Base-by-base conservation (phyloP, 2,888 invertebrate species). In the Rapana venosa region DNA sequence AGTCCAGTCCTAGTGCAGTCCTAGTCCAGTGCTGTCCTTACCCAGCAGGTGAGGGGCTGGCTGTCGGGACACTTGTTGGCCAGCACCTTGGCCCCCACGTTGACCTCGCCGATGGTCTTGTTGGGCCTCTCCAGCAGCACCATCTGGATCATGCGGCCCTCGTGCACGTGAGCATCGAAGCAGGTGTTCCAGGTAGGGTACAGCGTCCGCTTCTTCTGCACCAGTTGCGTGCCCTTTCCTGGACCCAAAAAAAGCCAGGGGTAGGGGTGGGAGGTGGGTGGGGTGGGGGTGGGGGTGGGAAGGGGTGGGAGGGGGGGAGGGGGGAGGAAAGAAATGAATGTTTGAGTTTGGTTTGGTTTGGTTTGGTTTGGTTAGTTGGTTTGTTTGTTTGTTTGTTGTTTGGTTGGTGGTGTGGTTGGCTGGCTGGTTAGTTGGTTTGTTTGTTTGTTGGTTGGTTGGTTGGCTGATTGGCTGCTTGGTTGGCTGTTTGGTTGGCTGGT, bases 181-280 rank as follows among this genome's bases (percentile, higher is more conserved):
- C 96, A 96, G 66, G 96, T 96, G 92, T 96, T 96, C 96, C 96
- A 96, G 90, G 96, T 96, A 1, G 96, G 96, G 91, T 96, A 96
- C 86, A 96, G 95, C 15, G 97, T 97, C 93, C 96, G 96, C 94
- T 97, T 96, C 92, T 96, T 96, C 93, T 97, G 97, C 11, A 96
- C 95, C 85, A 96, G 93, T 89, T 94, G 94, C 0, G 94, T 91
- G 66, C 95, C 96, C 91, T 95, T 94, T 70, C 96, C 96, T 96
- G 93, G 26, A 95, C 92, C n/a, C n/a, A 20, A 26, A 30, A 47
- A 26, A 8, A 87, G 58, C 15, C 35, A 61, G 26, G 58, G 20
- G 35, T n/a, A n/a, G n/a, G n/a, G n/a, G 47, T 26, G 47, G 35
- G 35, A 47, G 26, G n/a, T 61, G 61, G 17, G 17, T 11, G 17